Base-by-base conservation (phyloP, 2,888 invertebrate species). In the Drosophila mettleri region DNA sequence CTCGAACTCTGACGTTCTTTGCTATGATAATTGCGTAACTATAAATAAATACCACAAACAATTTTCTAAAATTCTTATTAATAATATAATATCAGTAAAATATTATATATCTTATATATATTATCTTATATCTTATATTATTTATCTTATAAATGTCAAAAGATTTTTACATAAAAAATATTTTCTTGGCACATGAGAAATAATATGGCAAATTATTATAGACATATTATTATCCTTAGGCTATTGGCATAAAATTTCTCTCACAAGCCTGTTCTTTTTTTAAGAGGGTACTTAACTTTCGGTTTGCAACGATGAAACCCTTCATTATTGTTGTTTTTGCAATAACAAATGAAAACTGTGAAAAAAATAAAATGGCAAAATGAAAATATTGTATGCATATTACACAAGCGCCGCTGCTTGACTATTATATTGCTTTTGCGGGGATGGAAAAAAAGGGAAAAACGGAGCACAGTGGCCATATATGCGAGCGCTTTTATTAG, bases 341-440 rank as follows among this genome's bases (percentile, higher is more conserved):
- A 70, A 78, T 77, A 78, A 74, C 82, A 86, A 86, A 82, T 82
- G 81, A 84, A 86, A 86, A 86, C 81, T 83, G 80, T 83, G 72
- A 66, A 80, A 72, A 69, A 81, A 83, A 80, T 60, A 79, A 69
- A 71, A 74, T 69, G 59, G 78, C 68, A 53, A 75, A 75, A 75
- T 77, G 83, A 85, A 80, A 81, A 82, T 86, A 83, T 82, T 86
- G 74, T 86, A 80, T 86, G 74, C 84, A 82, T 82, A 82, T 82
- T 86, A 83, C 80, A 72, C 74, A 48, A 65, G 74, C 58, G 70
- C 58, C 61, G 72, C 66, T 61, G 69, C 74, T 83, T 74, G 85
- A 86, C 87, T 83, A 83, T 87, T 85, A 87, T 87, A 85, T 83
- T 84, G 86, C 85, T 87, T 86, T 82, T 78, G 55, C 27, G 54